Conservation (phyloP, 37 sponge, comb jelly and placozoan genomes). For the Ianthella basta region DNA sequence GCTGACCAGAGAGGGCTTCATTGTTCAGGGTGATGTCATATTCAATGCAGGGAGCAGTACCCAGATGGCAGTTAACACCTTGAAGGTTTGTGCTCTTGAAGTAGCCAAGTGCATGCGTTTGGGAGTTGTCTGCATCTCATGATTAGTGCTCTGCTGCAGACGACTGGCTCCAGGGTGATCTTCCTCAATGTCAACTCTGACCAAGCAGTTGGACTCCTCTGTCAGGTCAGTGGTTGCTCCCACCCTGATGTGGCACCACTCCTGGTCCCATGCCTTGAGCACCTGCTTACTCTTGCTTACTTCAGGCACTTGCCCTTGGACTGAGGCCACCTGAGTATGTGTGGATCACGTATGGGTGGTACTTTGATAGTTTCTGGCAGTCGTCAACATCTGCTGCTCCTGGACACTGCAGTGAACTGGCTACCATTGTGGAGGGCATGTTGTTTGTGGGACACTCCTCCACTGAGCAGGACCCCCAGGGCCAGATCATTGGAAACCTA, state of each 20-base stretch:
- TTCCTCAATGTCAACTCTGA: slow-evolving; percentile 54
- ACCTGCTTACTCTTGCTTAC: background rate
- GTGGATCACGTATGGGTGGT: slow-evolving; percentile 27
- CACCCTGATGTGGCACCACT: background rate
- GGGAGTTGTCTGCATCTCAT: background rate
- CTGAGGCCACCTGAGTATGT: slow-evolving; percentile 3
- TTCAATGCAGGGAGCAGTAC: background rate
- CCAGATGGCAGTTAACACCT: background rate
- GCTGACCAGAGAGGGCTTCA: background rate
- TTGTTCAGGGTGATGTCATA: background rate
- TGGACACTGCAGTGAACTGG: background rate
- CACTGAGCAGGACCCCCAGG: background rate
- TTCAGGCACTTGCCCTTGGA: background rate
- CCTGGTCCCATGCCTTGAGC: too few relatives aligned
- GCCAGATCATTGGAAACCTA: background rate
- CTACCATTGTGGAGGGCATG: background rate
- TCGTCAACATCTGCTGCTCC: background rate
- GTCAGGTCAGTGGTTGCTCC: slow-evolving; percentile 44
- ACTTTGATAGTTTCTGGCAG: slow-evolving; percentile 19
- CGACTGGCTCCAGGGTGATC: slow-evolving; percentile 67
- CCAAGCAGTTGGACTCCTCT: slow-evolving; percentile 53
- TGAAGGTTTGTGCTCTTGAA: background rate
- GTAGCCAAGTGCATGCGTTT: background rate
- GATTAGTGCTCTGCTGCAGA: background rate
- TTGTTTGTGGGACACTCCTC: background rate